Evolutionary conservation across 2,888 invertebrate species (phyloP).

Genomic region (Polymixis flavicincta): DNA sequence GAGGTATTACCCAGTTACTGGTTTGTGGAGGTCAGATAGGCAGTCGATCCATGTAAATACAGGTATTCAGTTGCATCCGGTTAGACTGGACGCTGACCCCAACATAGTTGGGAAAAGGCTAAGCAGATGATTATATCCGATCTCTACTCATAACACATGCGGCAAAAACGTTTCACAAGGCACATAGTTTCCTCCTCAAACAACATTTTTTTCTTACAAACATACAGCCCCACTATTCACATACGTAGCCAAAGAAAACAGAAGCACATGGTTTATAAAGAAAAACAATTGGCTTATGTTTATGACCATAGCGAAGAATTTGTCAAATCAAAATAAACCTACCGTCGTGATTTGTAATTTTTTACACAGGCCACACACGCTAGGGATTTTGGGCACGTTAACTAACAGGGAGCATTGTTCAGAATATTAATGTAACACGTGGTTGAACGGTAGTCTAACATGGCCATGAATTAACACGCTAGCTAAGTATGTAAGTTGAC

Average conservation of each 20-base stretch:
- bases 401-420: slow-evolving; percentile 39
- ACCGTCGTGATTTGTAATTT: slow-evolving; percentile 27
- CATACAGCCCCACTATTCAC: not conserved
- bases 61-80: too few relatives aligned
- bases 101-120: too few relatives aligned
- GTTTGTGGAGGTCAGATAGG: too few relatives aligned
- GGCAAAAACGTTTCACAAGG: not conserved
- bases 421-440: slow-evolving; percentile 55
- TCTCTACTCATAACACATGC: not conserved
- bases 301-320: not conserved
- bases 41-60: too few relatives aligned
- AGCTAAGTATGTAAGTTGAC: not conserved
- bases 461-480: not conserved
- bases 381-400: slow-evolving; percentile 47
- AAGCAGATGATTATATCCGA: too few relatives aligned
- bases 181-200: not conserved
- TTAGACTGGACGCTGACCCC: too few relatives aligned
- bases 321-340: slow-evolving; percentile 17
- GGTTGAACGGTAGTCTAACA: slow-evolving; percentile 8
- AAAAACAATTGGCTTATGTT: not conserved
- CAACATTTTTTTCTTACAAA: not conserved
- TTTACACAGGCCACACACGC: slow-evolving; percentile 30
- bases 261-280: not conserved
- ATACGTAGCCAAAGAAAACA: not conserved
- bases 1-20: too few relatives aligned